Evolutionary conservation across 2,113 vertebrate species (phyloP).

Genomic region (Regulus satrapa): DNA sequence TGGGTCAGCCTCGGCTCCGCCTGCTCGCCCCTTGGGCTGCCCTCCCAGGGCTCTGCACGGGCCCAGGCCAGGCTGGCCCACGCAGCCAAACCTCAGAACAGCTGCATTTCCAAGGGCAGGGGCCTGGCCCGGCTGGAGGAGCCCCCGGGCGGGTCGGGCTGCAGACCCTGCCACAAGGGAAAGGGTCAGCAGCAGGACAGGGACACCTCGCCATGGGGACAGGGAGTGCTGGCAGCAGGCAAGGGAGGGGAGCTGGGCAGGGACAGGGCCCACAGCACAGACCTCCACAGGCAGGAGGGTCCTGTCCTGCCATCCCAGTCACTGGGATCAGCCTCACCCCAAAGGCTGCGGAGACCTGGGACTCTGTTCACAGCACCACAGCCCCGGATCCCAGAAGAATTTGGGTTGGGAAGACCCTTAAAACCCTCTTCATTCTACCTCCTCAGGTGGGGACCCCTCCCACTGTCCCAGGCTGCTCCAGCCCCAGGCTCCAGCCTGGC

Average conservation of each 20-base stretch:
- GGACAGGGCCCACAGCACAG: neutral
- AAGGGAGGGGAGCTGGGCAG: neutral
- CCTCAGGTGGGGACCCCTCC: neutral
- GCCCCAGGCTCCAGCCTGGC: neutral
- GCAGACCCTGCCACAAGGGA: neutral
- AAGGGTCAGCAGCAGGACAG: neutral
- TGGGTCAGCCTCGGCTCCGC: neutral
- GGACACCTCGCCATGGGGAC: accelerated
- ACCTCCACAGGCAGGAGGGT: neutral
- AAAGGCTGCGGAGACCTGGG: neutral
- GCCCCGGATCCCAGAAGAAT: neutral
- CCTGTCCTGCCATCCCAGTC: neutral
- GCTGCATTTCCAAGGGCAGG: neutral
- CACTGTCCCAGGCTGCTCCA: neutral
- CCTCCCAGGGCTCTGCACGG: neutral
- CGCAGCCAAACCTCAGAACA: neutral
- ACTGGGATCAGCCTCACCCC: neutral
- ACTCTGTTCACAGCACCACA: neutral
- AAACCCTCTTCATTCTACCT: neutral
- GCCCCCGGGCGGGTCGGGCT: neutral
- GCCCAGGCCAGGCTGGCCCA: neutral
- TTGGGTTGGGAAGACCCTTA: neutral
- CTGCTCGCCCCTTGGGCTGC: too few relatives aligned
- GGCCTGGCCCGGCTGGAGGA: neutral
- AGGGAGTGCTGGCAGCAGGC: neutral